These are phyloP conservation scores for Gallinago nigripennis DNA, from an alignment of 2,797 vertebrate species.

Conservation along the genomic window DNA sequence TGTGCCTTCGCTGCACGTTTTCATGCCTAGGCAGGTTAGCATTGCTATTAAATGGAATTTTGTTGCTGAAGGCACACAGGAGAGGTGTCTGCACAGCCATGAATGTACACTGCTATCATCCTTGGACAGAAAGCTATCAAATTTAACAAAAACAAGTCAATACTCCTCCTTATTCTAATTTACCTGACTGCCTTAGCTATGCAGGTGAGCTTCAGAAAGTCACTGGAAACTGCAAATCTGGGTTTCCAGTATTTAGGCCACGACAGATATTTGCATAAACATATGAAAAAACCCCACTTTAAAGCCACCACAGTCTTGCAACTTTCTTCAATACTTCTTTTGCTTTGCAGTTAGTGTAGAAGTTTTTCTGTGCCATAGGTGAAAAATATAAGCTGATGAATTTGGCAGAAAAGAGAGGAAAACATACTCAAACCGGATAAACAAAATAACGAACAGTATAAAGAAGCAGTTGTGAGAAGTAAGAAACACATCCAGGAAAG, in stretches of 20 bases:
- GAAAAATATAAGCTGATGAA: not conserved
- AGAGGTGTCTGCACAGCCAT: not conserved
- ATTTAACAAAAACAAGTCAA: not conserved
- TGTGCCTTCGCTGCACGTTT: not conserved
- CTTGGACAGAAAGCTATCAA: not conserved
- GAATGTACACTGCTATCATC: not conserved
- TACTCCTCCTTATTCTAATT: not conserved
- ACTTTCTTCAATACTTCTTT: not conserved
- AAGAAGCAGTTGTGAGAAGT: not conserved
- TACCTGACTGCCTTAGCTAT: not conserved
- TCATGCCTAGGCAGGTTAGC: slow-evolving; percentile 47
- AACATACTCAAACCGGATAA: not conserved
- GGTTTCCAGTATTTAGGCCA: not conserved
- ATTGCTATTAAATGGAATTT: slow-evolving; percentile 28
- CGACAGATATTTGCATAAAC: not conserved
- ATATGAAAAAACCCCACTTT: not conserved
- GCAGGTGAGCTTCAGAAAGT: not conserved
- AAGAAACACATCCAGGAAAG: not conserved
- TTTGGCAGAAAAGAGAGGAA: not conserved
- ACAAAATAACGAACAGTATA: not conserved
- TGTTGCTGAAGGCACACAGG: slow-evolving; percentile 39
- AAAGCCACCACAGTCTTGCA: not conserved
- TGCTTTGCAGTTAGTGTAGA: not conserved
- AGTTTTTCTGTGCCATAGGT: not conserved
- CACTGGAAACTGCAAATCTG: slow-evolving; percentile 13